Evolutionary conservation across 2,888 invertebrate genomes (phyloP).

Genomic region (Pterostichus niger): DNA sequence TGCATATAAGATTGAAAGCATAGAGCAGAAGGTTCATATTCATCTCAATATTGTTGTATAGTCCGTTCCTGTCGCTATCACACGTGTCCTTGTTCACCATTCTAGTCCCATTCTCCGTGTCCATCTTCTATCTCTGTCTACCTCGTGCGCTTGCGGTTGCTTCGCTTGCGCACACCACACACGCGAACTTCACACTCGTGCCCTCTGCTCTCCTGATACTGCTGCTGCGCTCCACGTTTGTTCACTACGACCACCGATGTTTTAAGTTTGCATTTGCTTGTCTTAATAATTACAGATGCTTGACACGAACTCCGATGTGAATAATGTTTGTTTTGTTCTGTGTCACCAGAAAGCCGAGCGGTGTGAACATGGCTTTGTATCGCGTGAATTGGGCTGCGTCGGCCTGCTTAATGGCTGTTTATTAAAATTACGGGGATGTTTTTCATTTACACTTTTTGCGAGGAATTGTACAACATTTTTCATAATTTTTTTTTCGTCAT

Average conservation of each 20-base stretch:
- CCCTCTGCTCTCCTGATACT: conserved; percentile 21
- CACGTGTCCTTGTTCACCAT: conserved; percentile 13
- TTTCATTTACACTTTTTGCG: conserved; percentile 17
- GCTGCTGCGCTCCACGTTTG: conserved; percentile 1
- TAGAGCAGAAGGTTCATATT: conserved; percentile 5
- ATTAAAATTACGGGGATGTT: conserved; percentile 31
- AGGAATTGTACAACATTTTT: conserved; percentile 13
- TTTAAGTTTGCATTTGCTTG: conserved; percentile 56
- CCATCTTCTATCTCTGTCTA: not conserved
- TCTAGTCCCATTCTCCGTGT: conserved; percentile 2
- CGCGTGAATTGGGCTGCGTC: conserved; percentile 23
- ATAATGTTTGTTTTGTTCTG: conserved; percentile 41
- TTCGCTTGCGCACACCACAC: not conserved
- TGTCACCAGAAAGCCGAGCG: conserved; percentile 9
- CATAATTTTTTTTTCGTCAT: too few relatives aligned
- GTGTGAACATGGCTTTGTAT: conserved; percentile 44
- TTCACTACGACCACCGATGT: conserved; percentile 37
- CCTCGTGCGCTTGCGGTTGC: conserved; percentile 5
- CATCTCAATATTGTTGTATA: conserved; percentile 34
- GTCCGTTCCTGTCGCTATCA: conserved; percentile 17
- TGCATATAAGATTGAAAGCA: too few relatives aligned
- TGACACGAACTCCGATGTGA: conserved; percentile 47
- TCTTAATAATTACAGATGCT: conserved; percentile 48
- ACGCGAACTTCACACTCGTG: not conserved
- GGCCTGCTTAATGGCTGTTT: conserved; percentile 38